phyloP scores from a whole-genome alignment of 2,888 invertebrate genomes.

The Rhopalosiphum nymphaeae region DNA sequence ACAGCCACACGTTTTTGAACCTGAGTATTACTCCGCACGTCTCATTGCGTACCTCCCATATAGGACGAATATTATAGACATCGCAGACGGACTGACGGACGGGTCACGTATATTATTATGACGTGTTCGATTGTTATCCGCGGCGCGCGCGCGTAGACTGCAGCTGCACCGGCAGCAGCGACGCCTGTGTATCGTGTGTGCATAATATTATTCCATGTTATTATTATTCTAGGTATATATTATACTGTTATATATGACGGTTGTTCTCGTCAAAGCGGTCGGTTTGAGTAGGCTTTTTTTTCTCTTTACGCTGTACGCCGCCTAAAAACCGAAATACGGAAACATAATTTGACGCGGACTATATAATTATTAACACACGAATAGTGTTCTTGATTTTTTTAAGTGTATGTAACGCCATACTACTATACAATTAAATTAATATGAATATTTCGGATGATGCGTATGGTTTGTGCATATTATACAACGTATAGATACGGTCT shows the following conservation, averaged over 20 bases:
- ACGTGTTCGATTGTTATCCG: slow-evolving; percentile 46
- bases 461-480: not conserved
- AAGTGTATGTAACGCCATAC: not conserved
- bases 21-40: not conserved
- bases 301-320: not conserved
- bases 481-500: not conserved
- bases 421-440: not conserved
- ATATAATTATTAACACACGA: not conserved
- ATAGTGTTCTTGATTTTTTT: not conserved
- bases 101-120: slow-evolving; percentile 51
- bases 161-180: not conserved
- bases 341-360: not conserved
- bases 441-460: not conserved
- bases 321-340: not conserved
- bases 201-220: slow-evolving; percentile 5
- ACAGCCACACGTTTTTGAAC: not conserved
- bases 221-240: not conserved
- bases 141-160: not conserved
- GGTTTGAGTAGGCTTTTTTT: not conserved
- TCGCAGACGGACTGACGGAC: slow-evolving; percentile 2
- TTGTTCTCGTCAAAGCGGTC: not conserved
- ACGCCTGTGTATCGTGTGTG: slow-evolving; percentile 29
- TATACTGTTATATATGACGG: not conserved
- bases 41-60: not conserved
- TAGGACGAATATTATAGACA: not conserved